These are phyloP conservation scores for Nycticryphes semicollaris DNA, from an alignment of 2,113 vertebrate species.

Conservation along the genomic window DNA sequence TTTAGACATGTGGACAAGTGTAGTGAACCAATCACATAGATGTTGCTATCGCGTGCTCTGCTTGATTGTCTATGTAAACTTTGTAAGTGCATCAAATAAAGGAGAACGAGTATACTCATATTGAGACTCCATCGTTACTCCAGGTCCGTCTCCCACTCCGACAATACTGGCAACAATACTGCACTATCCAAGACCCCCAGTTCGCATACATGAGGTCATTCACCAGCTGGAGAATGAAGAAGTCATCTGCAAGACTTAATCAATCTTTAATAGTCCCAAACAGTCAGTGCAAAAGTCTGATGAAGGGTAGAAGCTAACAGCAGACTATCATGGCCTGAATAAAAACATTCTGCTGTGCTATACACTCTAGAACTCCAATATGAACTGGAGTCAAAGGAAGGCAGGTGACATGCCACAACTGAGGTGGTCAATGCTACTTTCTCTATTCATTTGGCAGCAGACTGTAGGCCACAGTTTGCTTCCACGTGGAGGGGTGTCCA, in stretches of 20 bases:
- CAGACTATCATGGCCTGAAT: background rate
- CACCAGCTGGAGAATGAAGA: background rate
- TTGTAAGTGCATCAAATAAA: too few relatives aligned
- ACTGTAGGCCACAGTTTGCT: background rate
- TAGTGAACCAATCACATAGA: too few relatives aligned
- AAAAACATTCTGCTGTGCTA: background rate
- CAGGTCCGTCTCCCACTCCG: too few relatives aligned
- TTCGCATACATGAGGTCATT: background rate
- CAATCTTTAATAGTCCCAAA: background rate
- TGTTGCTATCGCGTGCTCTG: too few relatives aligned
- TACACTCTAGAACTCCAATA: rapidly evolving
- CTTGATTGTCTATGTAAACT: too few relatives aligned
- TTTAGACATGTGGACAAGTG: too few relatives aligned
- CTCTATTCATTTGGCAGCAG: background rate
- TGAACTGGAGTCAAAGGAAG: background rate
- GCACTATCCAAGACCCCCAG: background rate
- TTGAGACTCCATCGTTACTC: too few relatives aligned
- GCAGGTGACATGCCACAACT: background rate
- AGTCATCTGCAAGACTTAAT: background rate
- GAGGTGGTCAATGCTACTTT: background rate
- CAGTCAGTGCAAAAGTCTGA: background rate
- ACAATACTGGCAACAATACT: background rate
- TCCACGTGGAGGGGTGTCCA: background rate
- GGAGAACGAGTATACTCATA: too few relatives aligned
- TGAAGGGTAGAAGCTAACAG: background rate